Base-by-base conservation (phyloP, 1,140 invertebrate genomes). In the Antheraea mylitta region DNA sequence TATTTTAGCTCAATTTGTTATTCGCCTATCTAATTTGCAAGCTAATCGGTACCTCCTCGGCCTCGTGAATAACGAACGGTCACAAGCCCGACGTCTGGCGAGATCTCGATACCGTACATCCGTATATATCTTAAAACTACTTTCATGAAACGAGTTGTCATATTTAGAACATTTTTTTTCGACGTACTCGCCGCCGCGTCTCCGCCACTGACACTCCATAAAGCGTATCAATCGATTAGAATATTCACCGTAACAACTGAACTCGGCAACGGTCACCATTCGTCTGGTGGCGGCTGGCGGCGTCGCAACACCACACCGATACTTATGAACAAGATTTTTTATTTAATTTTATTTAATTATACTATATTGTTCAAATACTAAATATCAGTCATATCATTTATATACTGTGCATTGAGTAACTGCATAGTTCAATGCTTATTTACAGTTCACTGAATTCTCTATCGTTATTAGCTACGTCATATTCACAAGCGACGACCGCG, bases 21-120 rank as follows among this genome's bases (percentile, higher is more conserved):
- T 83, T 87, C 81, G 83, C 89, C 89, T 91, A 91, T 91, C 89
- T 91, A 91, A 89, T 71, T 83, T 79, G 81, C 79, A 83, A 86
- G 79, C 81, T 83, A 87, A 79, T 83, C 76, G 85, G 82, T 53
- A 53, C 82, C 77, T 71, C 75, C 73, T 76, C 74, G 72, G 11
- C 16, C 11, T 16, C 5, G 11, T 16, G 70, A 70, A 73, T 11
- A 74, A 73, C 70, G 74, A 77, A 77, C 74, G 78, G 67, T 67
- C 62, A 73, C 75, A 73, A 78, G 71, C 78, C 76, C 82, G 79
- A 78, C 82, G 83, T 69, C 76, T 68, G 64, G 19, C 74, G 72
- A 73, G 81, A 82, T 76, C 82, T 81, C 80, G 76, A 67, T 80
- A 81, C 82, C 83, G 81, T 71, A 82, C 84, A 76, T 67, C 77